Evolutionary conservation across 2,797 vertebrate genomes (phyloP).

Genomic region (Siniperca undulata): DNA sequence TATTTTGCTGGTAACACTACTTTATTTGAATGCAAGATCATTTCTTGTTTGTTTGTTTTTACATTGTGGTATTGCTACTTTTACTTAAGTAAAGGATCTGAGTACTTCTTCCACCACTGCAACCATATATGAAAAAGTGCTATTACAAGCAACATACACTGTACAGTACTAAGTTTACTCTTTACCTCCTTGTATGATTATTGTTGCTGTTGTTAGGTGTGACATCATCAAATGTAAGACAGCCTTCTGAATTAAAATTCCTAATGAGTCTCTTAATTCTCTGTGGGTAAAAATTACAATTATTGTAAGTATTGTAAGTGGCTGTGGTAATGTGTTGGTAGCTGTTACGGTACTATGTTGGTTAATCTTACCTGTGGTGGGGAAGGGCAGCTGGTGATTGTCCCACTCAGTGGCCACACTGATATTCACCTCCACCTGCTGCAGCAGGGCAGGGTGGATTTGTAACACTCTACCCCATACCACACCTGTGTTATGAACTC

Average conservation of each 20-base stretch:
- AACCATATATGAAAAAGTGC: not conserved
- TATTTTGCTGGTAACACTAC: not conserved
- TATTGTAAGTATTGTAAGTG: not conserved
- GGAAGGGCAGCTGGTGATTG: constrained; percentile 61
- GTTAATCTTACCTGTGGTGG: constrained; percentile 66
- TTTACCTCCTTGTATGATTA: not conserved
- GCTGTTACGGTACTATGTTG: not conserved
- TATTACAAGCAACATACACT: not conserved
- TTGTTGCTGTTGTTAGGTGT: not conserved
- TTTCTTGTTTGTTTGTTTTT: not conserved
- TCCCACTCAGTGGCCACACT: constrained; percentile 65
- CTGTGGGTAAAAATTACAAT: not conserved
- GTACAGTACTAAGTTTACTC: not conserved
- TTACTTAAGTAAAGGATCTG: not conserved
- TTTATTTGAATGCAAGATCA: not conserved
- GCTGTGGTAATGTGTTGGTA: not conserved
- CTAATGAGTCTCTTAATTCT: not conserved
- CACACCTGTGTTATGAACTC: constrained; percentile 60
- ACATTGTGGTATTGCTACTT: not conserved
- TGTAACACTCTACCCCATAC: constrained; percentile 69
- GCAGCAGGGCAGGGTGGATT: constrained; percentile 72
- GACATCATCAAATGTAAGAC: not conserved
- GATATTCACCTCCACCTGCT: constrained; percentile 70
- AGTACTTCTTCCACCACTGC: not conserved
- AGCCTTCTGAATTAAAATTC: not conserved